Evolutionary conservation across 2,888 invertebrate genomes (phyloP).

Genomic region (Cantharis rustica): DNA sequence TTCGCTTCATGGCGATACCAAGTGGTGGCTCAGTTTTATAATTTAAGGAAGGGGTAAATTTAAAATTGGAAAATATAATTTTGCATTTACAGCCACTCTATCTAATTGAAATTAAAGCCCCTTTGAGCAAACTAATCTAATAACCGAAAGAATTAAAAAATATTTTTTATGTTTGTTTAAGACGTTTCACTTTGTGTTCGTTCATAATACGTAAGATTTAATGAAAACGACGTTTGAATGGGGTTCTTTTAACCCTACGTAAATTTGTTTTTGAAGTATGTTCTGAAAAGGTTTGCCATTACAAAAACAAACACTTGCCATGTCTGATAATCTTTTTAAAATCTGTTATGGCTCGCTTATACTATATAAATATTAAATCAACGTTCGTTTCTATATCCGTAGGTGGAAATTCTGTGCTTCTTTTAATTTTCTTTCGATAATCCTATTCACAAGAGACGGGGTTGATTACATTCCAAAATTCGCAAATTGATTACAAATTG

Average conservation of each 20-base stretch:
- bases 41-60: slow-evolving; percentile 1
- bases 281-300: background rate
- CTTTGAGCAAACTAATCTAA: slow-evolving; percentile 18
- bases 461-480: background rate
- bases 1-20: slow-evolving; percentile 2
- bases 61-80: slow-evolving; percentile 13
- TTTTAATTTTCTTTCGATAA: too few species aligned
- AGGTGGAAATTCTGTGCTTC: too few species aligned
- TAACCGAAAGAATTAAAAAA: slow-evolving; percentile 1
- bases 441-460: background rate
- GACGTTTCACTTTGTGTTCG: background rate
- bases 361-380: background rate
- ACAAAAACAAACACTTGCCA: background rate
- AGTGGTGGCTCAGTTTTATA: background rate
- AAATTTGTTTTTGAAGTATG: background rate
- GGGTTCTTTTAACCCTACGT: background rate
- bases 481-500: background rate
- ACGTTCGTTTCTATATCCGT: background rate
- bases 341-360: background rate
- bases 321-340: background rate
- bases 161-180: background rate
- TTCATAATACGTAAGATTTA: background rate
- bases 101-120: slow-evolving; percentile 19
- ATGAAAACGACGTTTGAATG: background rate
- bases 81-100: slow-evolving; percentile 12